A percentile compares a stretch with the other conserved stretches of the same genome.
Evolutionary conservation across 1,140 invertebrate species (phyloP).

Genomic region (Orchestia grillus): DNA sequence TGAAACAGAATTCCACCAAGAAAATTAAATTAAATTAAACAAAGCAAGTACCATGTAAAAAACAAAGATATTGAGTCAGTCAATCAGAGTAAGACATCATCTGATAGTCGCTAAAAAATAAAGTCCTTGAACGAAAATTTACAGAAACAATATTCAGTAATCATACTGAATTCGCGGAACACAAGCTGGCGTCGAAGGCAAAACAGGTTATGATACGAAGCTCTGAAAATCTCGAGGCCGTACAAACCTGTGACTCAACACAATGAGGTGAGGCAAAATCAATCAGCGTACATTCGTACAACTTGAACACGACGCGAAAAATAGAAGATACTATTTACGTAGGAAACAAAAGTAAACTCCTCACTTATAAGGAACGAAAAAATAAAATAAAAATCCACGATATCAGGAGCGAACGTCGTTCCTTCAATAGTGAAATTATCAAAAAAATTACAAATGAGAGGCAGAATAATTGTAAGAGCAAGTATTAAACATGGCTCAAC

Average conservation of each 20-base stretch:
- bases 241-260: background rate
- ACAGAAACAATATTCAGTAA: background rate
- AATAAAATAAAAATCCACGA: background rate
- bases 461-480: background rate
- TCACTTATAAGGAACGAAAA: background rate
- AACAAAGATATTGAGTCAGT: background rate
- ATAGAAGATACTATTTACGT: background rate
- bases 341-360: background rate
- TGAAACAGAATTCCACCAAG: background rate
- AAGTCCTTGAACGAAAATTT: background rate
- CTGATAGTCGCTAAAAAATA: background rate
- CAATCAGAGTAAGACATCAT: background rate
- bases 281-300: background rate
- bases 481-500: background rate
- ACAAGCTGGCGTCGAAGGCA: background rate
- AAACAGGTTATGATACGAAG: background rate
- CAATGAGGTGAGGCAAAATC: background rate
- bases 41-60: background rate
- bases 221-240: background rate
- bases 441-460: background rate
- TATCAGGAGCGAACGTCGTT: background rate
- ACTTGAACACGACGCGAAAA: background rate
- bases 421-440: background rate
- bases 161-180: background rate
- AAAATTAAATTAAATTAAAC: background rate